Evolutionary conservation across 1,140 invertebrate species (phyloP), one percentile per base, ranked within the genome.

Genomic region (Telenomus remus): DNA sequence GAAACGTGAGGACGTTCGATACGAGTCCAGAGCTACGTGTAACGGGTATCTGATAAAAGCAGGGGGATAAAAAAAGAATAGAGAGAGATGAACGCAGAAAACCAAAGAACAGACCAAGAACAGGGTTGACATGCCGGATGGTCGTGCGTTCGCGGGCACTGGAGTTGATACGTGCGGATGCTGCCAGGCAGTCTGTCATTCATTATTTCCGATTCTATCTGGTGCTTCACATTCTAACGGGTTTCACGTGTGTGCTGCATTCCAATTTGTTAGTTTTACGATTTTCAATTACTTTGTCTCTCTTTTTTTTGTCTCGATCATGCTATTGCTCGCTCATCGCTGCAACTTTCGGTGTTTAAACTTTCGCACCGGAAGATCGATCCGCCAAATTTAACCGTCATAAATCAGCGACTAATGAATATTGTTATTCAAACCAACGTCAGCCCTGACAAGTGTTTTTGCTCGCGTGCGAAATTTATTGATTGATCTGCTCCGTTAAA

Each of bases 41-140:
- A 85, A 86, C 83, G 84, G 84, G 84, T 86, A 86, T 86, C 83
- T 86, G 84, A 86, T 83, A 84, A 75, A 79, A 60, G 72, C 65
- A 33, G 50, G 44, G 47, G 50, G 63, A 57, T 3, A 65, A 68
- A 43, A 56, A 50, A 43, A 46, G 33, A 46, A 6, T 12, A 44
- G 19, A 65, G 46, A 46, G 34, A 39, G 47, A 66, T 4, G 60
- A 35, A 37, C 27, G 11, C 27, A 47, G 42, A 51, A 10, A 68
- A 76, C 48, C 47, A 65, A 48, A 60, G 63, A 53, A 71, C 44
- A 63, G 44, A 70, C 61, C 53, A 60, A 66, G 71, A 70, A 69
- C 59, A 70, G 70, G 44, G 35, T 66, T 55, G 73, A 61, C 73
- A 76, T 70, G 73, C 73, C 66, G 63, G 56, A 47, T 50, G 47